Evolutionary conservation across 2,797 vertebrate species (phyloP), one percentile per base, ranked within the genome.

Genomic region (Euthynnus affinis): DNA sequence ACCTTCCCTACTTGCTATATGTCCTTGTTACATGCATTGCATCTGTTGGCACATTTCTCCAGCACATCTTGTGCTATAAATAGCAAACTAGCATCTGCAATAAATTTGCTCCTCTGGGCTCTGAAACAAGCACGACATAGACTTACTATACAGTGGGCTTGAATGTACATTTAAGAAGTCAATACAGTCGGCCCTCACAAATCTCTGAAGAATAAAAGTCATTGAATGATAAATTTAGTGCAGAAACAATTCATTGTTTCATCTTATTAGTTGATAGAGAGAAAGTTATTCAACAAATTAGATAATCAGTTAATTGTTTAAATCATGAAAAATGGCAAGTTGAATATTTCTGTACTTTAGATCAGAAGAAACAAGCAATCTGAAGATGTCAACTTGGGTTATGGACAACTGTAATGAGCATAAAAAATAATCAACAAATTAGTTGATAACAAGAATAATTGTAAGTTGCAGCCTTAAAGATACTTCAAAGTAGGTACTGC

Each of bases 61-160:
- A 66, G 59, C 86, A 78, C 80, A 78, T 76, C 48, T 71, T 62
- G 71, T 32, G 78, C 81, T 92, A 89, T 88, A 89, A 90, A 92
- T 93, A 90, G 83, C 68, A 60, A 67, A 68, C n/a, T 65, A 69
- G 51, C 74, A 86, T 86, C 71, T 86, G 72, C 70, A 68, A 62
- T 63, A 75, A 80, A 60, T 80, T 67, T 71, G 42, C 34, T 20
- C n/a, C 56, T 48, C 58, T 23, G 17, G 15, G 51, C 64, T 74
- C 83, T 80, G 53, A 69, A 83, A 67, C 44, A 46, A 77, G 56
- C 80, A 65, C 69, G 73, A 48, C 12, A 46, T 32, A 22, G 44
- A 5, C 5, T 7, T 49, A 20, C 42, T 2, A 22, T 49, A 57
- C 13, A 5, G 9, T 49, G 37, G 17, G 40, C 40, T 62, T 60